Evolutionary conservation across 1,140 invertebrate species (phyloP), one percentile per base, ranked within the genome.

Genomic region (Acyrthosiphon pisum): DNA sequence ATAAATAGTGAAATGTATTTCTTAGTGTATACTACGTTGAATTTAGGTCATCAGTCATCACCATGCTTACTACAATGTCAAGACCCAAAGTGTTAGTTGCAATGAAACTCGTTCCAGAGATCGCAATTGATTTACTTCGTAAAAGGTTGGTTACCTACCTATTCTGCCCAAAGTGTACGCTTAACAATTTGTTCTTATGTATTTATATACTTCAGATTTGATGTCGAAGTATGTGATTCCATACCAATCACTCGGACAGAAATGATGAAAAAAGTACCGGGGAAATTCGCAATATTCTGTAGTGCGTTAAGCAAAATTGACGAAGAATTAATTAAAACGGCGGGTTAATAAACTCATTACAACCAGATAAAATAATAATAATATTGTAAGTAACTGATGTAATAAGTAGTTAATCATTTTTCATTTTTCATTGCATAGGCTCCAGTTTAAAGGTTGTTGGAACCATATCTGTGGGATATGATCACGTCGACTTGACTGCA

Each of bases 391-490:
- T 93, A 83, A 26, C 30, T 26, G 46, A n/a, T 48, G 30, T n/a
- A 41, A 3, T n/a, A 41, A 3, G 3, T 41, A 9, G 30, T 48
- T 91, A 41, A 93, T 22, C 76, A 76, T 93, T 89, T 41, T 93
- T 87, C 88, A 46, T 41, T 41, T 41, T 41, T 41, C 41, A 91
- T 44, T 6, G 53, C 92, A 96, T 96, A 96, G 98, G 98, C 26
- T 95, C 96, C 11, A 96, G 96, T 81, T 95, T 99, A 83, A 98
- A 98, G 96, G 97, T 98, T 4, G 96, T 99, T 35, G 96, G 96
- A 0, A 99, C 98, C 1, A 98, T 99, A 96, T 99, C 98, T 1
- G 99, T 99, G 26, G 99, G 98, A 1, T 96, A 97, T 94, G 97
- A 98, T 94, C 98, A 98, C 95, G 96, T 98, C 86, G 96, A 98